A percentile compares a stretch with the other conserved stretches of the same genome.
Evolutionary conservation across 2,797 vertebrate species (phyloP).

Genomic region (Enteromius viviparus): DNA sequence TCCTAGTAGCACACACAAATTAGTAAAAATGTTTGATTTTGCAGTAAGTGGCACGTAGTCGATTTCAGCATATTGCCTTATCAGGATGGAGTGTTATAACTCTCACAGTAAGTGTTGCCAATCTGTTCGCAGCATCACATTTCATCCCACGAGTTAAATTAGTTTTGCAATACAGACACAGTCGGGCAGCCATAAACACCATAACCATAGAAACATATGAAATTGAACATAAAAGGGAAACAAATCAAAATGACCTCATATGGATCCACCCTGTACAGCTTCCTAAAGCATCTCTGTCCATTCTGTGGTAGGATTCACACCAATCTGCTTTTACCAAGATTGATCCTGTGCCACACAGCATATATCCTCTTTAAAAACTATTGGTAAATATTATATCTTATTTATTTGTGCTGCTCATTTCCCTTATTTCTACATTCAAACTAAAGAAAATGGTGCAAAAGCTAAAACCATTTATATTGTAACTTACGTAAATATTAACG

Average conservation of each 20-base stretch:
- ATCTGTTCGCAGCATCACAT: slow-evolving; percentile 27
- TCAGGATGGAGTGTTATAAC: slow-evolving; percentile 29
- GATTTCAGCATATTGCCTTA: slow-evolving; percentile 35
- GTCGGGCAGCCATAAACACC: background rate
- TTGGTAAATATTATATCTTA: background rate
- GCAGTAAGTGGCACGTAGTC: slow-evolving; percentile 15
- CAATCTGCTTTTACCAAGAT: background rate
- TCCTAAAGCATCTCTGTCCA: background rate
- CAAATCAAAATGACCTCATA: background rate
- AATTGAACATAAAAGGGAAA: slow-evolving; percentile 13
- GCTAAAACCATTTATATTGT: background rate
- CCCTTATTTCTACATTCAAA: background rate
- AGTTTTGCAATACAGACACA: background rate
- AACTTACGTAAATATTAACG: background rate
- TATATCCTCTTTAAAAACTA: background rate
- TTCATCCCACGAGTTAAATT: slow-evolving; percentile 21
- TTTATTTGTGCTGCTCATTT: background rate
- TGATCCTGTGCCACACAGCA: background rate
- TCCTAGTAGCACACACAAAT: background rate
- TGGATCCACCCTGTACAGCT: background rate
- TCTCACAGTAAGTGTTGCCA: slow-evolving; percentile 32
- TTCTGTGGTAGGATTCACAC: background rate
- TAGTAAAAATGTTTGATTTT: background rate
- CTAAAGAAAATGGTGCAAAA: background rate
- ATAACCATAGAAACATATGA: slow-evolving; percentile 34